These are phyloP conservation scores for Trematomus loennbergii DNA, from an alignment of 2,113 vertebrate species.

Conservation along the genomic window DNA sequence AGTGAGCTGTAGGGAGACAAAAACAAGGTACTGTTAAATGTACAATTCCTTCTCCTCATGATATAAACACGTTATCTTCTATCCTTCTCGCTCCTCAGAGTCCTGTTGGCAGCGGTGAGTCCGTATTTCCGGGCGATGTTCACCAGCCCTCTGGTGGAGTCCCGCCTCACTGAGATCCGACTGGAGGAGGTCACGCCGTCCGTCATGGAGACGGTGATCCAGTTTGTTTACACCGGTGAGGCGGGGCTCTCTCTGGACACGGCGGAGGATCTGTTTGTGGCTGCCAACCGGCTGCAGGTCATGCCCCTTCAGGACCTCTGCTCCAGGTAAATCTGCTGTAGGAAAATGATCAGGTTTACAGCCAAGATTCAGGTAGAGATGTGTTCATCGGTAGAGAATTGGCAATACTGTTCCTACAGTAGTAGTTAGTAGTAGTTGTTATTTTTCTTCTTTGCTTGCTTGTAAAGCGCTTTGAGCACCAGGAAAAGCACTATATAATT, in stretches of 20 bases:
- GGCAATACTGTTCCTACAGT: too few species aligned
- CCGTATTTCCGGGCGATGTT: conserved; percentile 89
- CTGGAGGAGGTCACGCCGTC: conserved; percentile 86
- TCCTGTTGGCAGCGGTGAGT: conserved; percentile 86
- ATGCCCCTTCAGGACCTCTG: conserved; percentile 87
- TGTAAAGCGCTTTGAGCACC: too few species aligned
- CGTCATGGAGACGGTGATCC: conserved; percentile 86
- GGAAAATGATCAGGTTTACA: neutral
- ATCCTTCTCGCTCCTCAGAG: conserved; percentile 66
- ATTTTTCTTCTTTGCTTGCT: too few species aligned
- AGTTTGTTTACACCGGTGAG: conserved; percentile 87
- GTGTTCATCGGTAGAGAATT: too few species aligned
- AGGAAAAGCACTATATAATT: too few species aligned
- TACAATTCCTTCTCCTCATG: neutral
- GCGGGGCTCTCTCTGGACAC: conserved; percentile 84
- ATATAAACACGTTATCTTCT: neutral
- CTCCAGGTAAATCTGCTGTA: conserved; percentile 80
- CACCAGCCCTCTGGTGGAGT: conserved; percentile 87
- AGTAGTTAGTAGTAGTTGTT: too few species aligned
- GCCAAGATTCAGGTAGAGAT: neutral
- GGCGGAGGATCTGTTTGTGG: conserved; percentile 87
- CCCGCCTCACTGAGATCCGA: conserved; percentile 85
- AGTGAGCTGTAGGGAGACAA: neutral
- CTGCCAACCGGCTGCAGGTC: conserved; percentile 87
- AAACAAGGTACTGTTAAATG: neutral